A percentile compares a stretch with the other conserved stretches of the same genome.
phyloP scores from a whole-genome alignment of 2,113 vertebrate genomes.

The Peromyscus californicus region DNA sequence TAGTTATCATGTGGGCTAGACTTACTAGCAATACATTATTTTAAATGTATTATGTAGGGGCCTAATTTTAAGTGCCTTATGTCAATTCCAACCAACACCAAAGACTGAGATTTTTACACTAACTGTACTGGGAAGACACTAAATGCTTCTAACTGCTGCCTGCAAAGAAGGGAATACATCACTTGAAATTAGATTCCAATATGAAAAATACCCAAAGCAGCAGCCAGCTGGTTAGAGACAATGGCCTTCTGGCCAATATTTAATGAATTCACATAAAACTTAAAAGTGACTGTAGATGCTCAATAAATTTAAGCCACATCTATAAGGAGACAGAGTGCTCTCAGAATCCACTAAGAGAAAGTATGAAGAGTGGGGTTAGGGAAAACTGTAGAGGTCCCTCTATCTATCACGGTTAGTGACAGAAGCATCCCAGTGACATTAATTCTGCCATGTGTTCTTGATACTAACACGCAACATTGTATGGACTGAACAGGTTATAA shows the following conservation, averaged over 20 bases:
- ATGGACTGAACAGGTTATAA: neutral
- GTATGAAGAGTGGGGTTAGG: neutral
- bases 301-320: neutral
- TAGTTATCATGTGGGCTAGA: neutral
- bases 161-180: neutral
- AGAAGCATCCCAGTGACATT: neutral
- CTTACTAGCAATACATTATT: neutral
- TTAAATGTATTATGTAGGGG: neutral
- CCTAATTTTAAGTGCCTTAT: constrained; percentile 14
- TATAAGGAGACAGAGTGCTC: neutral
- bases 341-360: neutral
- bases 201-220: constrained; percentile 17
- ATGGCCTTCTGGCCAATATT: neutral
- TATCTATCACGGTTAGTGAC: neutral
- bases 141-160: neutral
- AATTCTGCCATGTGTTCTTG: neutral
- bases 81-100: neutral
- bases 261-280: neutral
- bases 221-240: neutral
- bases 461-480: neutral
- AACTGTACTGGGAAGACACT: neutral
- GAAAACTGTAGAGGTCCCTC: neutral
- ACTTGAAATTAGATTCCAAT: constrained; percentile 41
- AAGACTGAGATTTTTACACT: neutral
- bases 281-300: neutral